Evolutionary conservation across 2,888 invertebrate species (phyloP).

Genomic region (Chrysopilus asiliformis): DNA sequence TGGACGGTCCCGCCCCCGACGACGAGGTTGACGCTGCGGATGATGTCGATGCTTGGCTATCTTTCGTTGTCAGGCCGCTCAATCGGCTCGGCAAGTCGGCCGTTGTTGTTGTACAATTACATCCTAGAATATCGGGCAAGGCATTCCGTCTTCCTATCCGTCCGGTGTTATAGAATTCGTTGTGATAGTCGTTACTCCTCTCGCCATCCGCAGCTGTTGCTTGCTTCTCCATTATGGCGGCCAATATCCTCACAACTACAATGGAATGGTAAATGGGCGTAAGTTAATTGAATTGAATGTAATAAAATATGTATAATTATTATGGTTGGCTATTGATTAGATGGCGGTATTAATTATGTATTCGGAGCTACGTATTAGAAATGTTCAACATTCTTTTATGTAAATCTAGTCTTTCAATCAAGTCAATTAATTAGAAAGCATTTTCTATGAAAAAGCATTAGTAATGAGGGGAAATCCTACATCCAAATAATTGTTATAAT

Average conservation of each 20-base stretch:
- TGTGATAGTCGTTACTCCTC: constrained; percentile 37
- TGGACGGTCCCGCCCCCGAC: neutral
- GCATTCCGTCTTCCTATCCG: constrained; percentile 81
- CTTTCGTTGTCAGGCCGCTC: constrained; percentile 53
- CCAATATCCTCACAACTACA: constrained; percentile 12
- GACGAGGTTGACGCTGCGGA: neutral
- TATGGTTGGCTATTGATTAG: too few species aligned
- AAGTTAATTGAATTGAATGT: too few species aligned
- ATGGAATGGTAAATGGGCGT: constrained; percentile 4
- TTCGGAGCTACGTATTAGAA: too few species aligned
- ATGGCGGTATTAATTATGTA: too few species aligned
- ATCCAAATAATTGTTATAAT: too few species aligned
- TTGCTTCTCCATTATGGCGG: constrained; percentile 15
- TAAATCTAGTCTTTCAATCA: too few species aligned
- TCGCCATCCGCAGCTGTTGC: constrained; percentile 1
- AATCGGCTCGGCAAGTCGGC: constrained; percentile 65
- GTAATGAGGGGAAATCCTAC: too few species aligned
- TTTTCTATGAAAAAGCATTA: too few species aligned
- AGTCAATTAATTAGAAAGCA: too few species aligned
- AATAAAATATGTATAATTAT: too few species aligned
- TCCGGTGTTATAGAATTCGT: constrained; percentile 73
- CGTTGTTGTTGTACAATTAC: constrained; percentile 56
- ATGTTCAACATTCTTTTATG: too few species aligned
- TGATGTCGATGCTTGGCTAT: constrained; percentile 5
- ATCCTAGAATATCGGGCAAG: constrained; percentile 68